These are phyloP conservation scores for Coryphaenoides rupestris DNA, from an alignment of 2,113 vertebrate genomes.

Conservation along the genomic window DNA sequence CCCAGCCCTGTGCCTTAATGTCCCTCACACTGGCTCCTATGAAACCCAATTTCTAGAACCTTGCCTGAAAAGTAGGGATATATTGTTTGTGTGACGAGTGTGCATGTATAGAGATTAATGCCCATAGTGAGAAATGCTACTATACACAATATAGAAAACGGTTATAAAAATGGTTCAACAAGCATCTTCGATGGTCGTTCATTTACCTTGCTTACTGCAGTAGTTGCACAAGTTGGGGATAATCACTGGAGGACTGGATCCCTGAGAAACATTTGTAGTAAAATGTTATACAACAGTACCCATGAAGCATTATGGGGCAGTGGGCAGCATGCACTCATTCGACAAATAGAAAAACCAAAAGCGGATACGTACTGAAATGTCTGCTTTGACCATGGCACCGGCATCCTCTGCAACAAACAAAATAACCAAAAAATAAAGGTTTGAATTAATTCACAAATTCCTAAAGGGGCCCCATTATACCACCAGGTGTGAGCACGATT, in stretches of 20 bases:
- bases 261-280: slow-evolving; percentile 19
- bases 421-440: not conserved
- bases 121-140: not conserved
- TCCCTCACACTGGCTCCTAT: too few relatives aligned
- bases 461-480: too few relatives aligned
- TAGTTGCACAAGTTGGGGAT: slow-evolving; percentile 52
- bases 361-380: not conserved
- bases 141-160: not conserved
- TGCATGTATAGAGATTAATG: not conserved
- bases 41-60: too few relatives aligned
- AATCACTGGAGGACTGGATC: slow-evolving; percentile 6
- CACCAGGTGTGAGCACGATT: too few relatives aligned
- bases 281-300: not conserved
- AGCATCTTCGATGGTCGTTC: not conserved
- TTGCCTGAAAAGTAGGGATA: too few relatives aligned
- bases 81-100: too few relatives aligned
- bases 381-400: not conserved
- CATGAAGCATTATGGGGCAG: not conserved
- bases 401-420: not conserved
- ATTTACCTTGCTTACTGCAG: slow-evolving; percentile 68
- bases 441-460: not conserved
- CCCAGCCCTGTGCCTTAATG: too few relatives aligned
- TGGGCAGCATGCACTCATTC: not conserved
- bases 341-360: not conserved
- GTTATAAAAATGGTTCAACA: not conserved